Percentiles rank a stretch among this genome's conserved stretches.
Evolutionary conservation across 1,140 invertebrate species (phyloP).

Genomic region (Drosophila biarmipes): DNA sequence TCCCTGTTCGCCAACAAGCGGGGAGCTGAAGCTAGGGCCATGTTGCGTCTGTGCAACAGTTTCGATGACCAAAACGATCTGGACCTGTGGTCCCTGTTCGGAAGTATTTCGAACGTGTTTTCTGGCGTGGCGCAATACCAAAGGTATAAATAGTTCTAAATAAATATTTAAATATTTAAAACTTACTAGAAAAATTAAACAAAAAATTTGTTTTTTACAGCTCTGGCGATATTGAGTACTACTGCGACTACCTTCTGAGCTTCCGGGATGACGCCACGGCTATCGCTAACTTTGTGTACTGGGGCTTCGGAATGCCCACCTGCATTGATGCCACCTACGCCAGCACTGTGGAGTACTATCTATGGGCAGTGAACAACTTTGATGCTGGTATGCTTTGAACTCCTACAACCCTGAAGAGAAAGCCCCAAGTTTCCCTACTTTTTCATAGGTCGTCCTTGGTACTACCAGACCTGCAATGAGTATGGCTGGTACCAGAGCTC

Average conservation of each 20-base stretch:
- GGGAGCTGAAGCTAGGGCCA: constrained; percentile 57
- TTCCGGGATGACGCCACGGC: constrained; percentile 63
- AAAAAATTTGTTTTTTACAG: constrained; percentile 21
- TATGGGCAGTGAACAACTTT: constrained; percentile 39
- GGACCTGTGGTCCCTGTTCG: constrained; percentile 75
- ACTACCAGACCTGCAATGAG: constrained; percentile 93
- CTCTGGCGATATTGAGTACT: constrained; percentile 47
- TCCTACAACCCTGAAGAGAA: not conserved
- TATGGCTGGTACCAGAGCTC: constrained; percentile 93
- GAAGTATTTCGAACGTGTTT: constrained; percentile 74
- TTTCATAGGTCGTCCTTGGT: constrained; percentile 88
- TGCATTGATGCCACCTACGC: constrained; percentile 69
- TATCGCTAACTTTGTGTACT: constrained; percentile 69
- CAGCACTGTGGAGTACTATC: constrained; percentile 58
- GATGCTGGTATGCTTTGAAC: constrained; percentile 54
- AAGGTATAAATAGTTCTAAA: constrained; percentile 23
- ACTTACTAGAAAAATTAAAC: not conserved
- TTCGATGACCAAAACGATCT: constrained; percentile 77
- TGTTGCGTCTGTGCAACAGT: constrained; percentile 81
- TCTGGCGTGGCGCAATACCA: constrained; percentile 73
- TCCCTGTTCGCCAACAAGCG: constrained; percentile 77
- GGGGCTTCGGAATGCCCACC: constrained; percentile 23
- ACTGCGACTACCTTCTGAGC: constrained; percentile 59
- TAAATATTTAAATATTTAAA: not conserved
- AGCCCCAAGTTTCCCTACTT: not conserved